phyloP scores from a whole-genome alignment of 2,888 invertebrate genomes.

The Muschampia plurimacula region DNA sequence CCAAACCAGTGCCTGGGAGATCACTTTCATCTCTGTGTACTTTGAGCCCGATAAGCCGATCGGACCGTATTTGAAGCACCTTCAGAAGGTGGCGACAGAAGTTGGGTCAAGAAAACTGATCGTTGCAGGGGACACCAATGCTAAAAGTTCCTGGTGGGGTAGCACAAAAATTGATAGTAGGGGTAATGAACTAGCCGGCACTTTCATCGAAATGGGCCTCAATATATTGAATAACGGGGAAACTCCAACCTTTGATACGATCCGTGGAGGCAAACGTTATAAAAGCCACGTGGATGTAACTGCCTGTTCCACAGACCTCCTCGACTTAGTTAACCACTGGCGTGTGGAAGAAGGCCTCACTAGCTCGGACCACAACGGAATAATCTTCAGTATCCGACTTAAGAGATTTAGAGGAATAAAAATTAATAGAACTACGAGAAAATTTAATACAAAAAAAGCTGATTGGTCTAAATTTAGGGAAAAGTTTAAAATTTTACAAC shows the following conservation, averaged over 20 bases:
- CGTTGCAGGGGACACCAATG: too few species aligned
- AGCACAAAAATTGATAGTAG: too few species aligned
- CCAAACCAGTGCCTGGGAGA: too few species aligned
- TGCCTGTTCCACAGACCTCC: constrained; percentile 42
- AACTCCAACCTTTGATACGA: constrained; percentile 47
- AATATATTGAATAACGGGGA: constrained; percentile 46
- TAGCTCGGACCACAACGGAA: constrained; percentile 24
- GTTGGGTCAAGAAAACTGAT: too few species aligned
- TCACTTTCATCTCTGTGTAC: too few species aligned
- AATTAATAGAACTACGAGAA: constrained; percentile 39
- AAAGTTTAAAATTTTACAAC: constrained; percentile 34
- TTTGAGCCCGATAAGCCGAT: too few species aligned
- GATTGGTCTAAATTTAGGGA: constrained; percentile 45
- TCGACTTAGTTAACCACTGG: constrained; percentile 40
- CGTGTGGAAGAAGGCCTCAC: constrained; percentile 13
- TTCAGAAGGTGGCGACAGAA: too few species aligned
- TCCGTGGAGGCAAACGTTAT: constrained; percentile 38
- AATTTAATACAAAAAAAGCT: constrained; percentile 45
- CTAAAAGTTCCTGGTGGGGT: too few species aligned
- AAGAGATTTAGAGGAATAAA: constrained; percentile 13
- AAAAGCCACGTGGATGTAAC: constrained; percentile 49
- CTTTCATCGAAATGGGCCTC: too few species aligned
- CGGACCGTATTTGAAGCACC: too few species aligned
- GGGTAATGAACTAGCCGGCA: too few species aligned
- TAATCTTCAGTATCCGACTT: neutral